Conservation (phyloP, 2,113 vertebrate species). For the Paralichthys olivaceus region DNA sequence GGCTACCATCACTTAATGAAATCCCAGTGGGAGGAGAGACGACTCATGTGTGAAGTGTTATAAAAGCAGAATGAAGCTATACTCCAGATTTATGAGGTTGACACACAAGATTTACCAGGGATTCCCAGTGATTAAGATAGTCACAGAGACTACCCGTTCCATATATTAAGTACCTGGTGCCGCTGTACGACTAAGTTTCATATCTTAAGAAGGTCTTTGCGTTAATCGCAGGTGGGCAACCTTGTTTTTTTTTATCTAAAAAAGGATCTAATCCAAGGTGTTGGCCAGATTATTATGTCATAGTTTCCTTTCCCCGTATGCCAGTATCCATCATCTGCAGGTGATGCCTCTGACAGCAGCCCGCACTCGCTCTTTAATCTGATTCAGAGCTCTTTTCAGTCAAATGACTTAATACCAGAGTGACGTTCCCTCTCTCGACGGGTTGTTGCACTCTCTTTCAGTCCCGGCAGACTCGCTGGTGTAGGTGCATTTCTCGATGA, state of each 20-base stretch:
- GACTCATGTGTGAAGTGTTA: slow-evolving; percentile 37
- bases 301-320: no score
- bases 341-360: no score
- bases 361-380: not conserved
- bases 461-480: not conserved
- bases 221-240: not conserved
- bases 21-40: slow-evolving; percentile 39
- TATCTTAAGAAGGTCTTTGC: no score
- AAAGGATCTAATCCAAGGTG: not conserved
- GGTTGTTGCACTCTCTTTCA: not conserved
- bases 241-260: no score
- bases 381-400: not conserved
- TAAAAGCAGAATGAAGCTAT: not conserved
- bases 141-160: not conserved
- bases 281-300: no score
- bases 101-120: slow-evolving; percentile 1
- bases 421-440: no score
- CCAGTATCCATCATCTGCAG: no score
- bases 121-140: slow-evolving; percentile 3
- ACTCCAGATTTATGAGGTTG: slow-evolving; percentile 18
- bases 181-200: no score
- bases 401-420: not conserved
- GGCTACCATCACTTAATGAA: slow-evolving; percentile 55
- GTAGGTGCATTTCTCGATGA: slow-evolving; percentile 29
- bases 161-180: no score